Evolutionary conservation across 2,888 invertebrate genomes (phyloP), one percentile per base, ranked within the genome.

Genomic region (Macrosiphum euphorbiae): DNA sequence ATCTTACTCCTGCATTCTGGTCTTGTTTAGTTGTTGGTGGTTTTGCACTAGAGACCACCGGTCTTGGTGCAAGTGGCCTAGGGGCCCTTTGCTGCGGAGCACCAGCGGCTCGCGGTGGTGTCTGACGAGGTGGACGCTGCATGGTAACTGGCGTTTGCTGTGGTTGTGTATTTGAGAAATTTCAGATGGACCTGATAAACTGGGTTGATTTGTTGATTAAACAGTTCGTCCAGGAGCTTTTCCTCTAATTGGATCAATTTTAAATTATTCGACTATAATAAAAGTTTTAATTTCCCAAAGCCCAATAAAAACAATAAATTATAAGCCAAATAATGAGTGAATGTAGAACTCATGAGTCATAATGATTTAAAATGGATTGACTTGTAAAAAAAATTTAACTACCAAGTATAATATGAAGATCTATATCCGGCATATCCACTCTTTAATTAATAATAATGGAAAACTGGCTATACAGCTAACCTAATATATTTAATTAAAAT

Each of bases 11-110:
- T 55, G 52, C 28, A 35, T 67, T 55, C 58, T n/a, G 13, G n/a
- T 96, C 26, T 20, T 41, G 55, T 8, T n/a, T 55, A 13, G 24
- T 20, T 35, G 8, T 35, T 78, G 8, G 1, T 16, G 16, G 16
- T 16, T 7, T n/a, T 16, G n/a, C 50, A 35, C 50, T 26, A 86
- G 50, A 50, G 47, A 7, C 16, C 24, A 5, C 26, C 3, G 24
- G 55, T 47, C 28, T 85, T 47, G 11, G 58, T 44, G 10, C 35
- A 3, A 24, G 1, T 44, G 90, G 94, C 52, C 90, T 89, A 24
- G 86, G 58, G 1, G 20, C 90, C n/a, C 67, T 26, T 44, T 50
- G 67, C 3, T n/a, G n/a, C 0, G 8, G 3, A 13, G 8, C 3
- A 28, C 61, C 41, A 61, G 44, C 2, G 20, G 35, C 85, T 4